phyloP scores from a whole-genome alignment of 2,113 vertebrate genomes.

The Microtus ochrogaster region DNA sequence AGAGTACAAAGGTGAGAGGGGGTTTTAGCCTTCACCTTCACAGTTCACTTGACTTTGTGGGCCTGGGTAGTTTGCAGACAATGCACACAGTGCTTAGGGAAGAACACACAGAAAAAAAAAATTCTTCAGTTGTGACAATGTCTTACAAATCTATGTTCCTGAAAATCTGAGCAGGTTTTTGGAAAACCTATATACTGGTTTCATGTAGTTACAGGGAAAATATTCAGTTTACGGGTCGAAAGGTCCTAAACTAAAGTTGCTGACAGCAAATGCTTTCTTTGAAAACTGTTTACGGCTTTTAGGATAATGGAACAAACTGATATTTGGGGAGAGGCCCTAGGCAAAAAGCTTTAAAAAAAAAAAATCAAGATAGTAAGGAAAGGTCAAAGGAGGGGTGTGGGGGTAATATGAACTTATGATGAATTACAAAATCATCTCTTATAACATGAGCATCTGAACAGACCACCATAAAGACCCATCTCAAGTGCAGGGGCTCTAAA shows the following conservation, averaged over 20 bases:
- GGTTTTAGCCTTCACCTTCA: constrained; percentile 78
- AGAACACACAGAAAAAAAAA: constrained; percentile 59
- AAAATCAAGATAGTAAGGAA: constrained; percentile 19
- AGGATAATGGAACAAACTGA: not conserved
- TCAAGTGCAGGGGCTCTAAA: not conserved
- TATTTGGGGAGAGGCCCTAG: not conserved
- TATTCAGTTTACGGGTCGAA: constrained; percentile 14
- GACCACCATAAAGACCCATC: constrained; percentile 9
- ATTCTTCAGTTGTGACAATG: constrained; percentile 45
- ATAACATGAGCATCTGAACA: not conserved
- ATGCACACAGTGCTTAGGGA: constrained; percentile 52
- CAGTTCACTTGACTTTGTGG: constrained; percentile 70
- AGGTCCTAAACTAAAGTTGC: constrained; percentile 10
- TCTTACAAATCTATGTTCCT: constrained; percentile 48
- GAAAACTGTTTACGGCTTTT: constrained; percentile 1
- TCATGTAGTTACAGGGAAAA: not conserved
- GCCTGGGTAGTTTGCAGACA: constrained; percentile 62
- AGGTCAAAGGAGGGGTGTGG: not conserved
- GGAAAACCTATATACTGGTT: not conserved
- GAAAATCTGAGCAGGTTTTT: not conserved
- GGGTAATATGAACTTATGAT: not conserved
- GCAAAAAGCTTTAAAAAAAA: not conserved
- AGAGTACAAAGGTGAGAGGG: constrained; percentile 47
- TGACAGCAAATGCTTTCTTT: not conserved
- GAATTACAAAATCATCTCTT: constrained; percentile 40